These are phyloP conservation scores for Felis chaus DNA, from an alignment of 2,113 vertebrate genomes.

Conservation along the genomic window DNA sequence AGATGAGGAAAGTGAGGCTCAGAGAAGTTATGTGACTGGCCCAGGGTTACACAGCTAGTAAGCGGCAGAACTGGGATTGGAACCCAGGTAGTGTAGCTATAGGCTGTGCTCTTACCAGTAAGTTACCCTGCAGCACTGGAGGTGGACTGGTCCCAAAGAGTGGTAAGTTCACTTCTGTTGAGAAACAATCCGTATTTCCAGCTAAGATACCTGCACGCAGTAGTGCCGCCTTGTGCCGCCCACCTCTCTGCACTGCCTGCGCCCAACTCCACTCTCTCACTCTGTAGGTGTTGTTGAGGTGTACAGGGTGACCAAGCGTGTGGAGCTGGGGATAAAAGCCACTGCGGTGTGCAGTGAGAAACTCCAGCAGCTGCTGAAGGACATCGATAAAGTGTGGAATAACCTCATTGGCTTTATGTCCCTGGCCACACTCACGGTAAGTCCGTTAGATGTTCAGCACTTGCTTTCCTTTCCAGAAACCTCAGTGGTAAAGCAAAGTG, in stretches of 20 bases:
- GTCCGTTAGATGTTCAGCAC: constrained; percentile 63
- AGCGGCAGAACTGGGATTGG: neutral
- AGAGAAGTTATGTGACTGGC: neutral
- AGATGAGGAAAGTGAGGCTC: neutral
- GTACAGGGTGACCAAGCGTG: constrained; percentile 95
- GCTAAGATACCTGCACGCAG: neutral
- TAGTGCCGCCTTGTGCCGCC: neutral
- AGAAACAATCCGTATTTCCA: neutral
- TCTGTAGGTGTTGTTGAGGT: constrained; percentile 95
- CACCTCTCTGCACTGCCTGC: neutral
- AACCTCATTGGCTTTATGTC: constrained; percentile 99
- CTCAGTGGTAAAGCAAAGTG: neutral
- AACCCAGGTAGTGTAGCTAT: neutral
- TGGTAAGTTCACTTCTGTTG: neutral
- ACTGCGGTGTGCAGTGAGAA: constrained; percentile 97
- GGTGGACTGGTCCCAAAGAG: neutral
- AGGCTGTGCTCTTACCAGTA: neutral
- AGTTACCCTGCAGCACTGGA: neutral
- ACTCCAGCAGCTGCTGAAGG: constrained; percentile 95
- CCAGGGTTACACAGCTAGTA: neutral
- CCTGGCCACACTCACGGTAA: constrained; percentile 94
- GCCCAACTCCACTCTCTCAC: neutral
- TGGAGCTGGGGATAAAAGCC: constrained; percentile 98
- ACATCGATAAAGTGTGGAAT: constrained; percentile 97
- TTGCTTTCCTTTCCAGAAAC: neutral